These are phyloP conservation scores for Oxyruncus cristatus DNA, from an alignment of 2,113 vertebrate genomes.

Conservation along the genomic window DNA sequence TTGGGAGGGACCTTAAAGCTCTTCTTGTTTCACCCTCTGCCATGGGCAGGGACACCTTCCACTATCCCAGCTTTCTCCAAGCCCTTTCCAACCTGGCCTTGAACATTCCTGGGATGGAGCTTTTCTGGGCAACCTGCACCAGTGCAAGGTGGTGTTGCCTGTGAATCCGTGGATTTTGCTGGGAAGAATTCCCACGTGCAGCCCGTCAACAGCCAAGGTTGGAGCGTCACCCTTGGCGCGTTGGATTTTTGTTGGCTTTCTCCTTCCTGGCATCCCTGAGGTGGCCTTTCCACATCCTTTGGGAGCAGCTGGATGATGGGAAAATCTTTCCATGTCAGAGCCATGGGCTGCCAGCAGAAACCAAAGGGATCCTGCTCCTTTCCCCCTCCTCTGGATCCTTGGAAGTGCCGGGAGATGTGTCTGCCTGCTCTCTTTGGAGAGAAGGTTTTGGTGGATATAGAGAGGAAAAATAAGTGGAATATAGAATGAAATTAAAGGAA, in stretches of 20 bases:
- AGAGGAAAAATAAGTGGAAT: not conserved
- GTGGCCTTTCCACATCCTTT: not conserved
- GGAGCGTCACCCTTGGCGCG: accelerated
- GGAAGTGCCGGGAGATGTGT: not conserved
- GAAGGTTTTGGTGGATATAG: not conserved
- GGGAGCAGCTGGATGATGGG: accelerated
- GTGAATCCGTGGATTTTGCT: not conserved
- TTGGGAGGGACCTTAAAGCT: not conserved
- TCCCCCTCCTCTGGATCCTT: not conserved
- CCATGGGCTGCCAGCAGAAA: not conserved
- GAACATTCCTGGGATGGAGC: no score
- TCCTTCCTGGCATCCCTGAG: not conserved
- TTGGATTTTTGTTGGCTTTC: not conserved
- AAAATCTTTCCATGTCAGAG: not conserved
- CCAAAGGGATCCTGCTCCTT: not conserved
- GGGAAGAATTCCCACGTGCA: not conserved
- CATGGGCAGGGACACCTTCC: not conserved
- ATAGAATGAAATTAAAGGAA: not conserved
- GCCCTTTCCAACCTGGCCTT: not conserved
- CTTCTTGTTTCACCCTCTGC: not conserved
- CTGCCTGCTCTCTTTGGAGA: not conserved
- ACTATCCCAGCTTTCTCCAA: not conserved
- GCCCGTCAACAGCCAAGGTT: accelerated
- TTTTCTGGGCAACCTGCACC: not conserved
- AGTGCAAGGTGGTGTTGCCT: not conserved